Conservation (phyloP, 2,113 vertebrate genomes). For the Larimichthys polyactis region DNA sequence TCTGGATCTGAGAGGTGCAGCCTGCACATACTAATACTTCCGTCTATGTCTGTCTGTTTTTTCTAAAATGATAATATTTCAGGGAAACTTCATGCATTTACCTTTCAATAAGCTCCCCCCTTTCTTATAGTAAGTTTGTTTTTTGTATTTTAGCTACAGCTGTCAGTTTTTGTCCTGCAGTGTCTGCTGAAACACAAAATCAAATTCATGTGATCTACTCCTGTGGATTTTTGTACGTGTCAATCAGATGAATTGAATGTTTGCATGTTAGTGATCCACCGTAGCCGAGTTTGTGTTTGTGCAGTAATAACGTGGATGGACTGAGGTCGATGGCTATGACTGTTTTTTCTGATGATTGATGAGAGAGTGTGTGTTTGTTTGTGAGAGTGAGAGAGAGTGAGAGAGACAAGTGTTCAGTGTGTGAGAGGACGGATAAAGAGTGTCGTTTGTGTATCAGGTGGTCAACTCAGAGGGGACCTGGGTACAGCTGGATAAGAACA, state of each 20-base stretch:
- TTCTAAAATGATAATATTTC: conserved; percentile 61
- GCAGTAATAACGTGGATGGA: conserved; percentile 29
- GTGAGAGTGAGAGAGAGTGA: too few relatives aligned
- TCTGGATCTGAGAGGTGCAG: conserved; percentile 63
- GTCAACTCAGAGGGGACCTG: conserved; percentile 97
- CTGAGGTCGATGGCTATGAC: conserved; percentile 15
- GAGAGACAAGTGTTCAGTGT: background rate
- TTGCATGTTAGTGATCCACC: conserved; percentile 61
- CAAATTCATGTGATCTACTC: conserved; percentile 54
- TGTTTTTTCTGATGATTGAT: conserved; percentile 2
- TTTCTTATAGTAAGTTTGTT: conserved; percentile 65
- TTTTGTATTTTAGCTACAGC: conserved; percentile 36
- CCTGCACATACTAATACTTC: conserved; percentile 71
- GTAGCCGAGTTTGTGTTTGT: conserved; percentile 33
- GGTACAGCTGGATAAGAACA: conserved; percentile 99
- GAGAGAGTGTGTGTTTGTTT: conserved; percentile 17
- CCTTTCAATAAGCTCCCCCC: conserved; percentile 61
- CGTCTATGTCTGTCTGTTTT: conserved; percentile 63
- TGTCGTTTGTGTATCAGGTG: conserved; percentile 91
- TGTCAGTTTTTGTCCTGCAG: conserved; percentile 49
- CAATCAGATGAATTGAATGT: conserved; percentile 54
- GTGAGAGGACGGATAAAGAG: conserved; percentile 72
- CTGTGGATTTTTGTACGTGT: conserved; percentile 39
- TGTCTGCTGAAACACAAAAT: conserved; percentile 54
- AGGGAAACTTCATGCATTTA: conserved; percentile 68